phyloP scores from a whole-genome alignment of 2,797 vertebrate species.

The Myotis myotis region DNA sequence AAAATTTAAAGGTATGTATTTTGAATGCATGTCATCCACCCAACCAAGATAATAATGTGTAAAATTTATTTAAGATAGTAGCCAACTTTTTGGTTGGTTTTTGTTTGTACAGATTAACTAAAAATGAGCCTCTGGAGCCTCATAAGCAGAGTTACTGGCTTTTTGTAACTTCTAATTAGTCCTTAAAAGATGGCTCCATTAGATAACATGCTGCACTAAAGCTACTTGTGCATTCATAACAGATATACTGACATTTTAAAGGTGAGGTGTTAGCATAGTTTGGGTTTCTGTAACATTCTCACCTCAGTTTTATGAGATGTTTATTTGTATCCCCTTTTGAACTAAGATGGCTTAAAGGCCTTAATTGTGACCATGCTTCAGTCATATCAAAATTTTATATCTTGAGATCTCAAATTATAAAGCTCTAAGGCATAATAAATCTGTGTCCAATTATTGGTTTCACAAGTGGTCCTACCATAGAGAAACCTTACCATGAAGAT shows the following conservation, averaged over 20 bases:
- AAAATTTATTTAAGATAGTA: background rate
- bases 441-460: background rate
- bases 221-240: background rate
- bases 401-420: background rate
- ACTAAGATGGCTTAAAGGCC: background rate
- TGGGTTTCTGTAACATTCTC: background rate
- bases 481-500: background rate
- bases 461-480: background rate
- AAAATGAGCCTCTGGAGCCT: background rate
- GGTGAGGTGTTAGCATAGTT: background rate
- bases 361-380: background rate
- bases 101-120: background rate
- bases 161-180: constrained; percentile 1
- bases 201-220: background rate
- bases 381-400: background rate
- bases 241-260: background rate
- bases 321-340: background rate
- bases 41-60: background rate
- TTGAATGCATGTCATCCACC: background rate
- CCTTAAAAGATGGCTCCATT: background rate
- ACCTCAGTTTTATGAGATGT: background rate
- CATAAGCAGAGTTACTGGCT: background rate
- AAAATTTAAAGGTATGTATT: background rate
- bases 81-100: background rate
- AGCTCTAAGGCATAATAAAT: background rate